Evolutionary conservation across 2,113 vertebrate species (phyloP).

Genomic region (Atherinomorus stipes): DNA sequence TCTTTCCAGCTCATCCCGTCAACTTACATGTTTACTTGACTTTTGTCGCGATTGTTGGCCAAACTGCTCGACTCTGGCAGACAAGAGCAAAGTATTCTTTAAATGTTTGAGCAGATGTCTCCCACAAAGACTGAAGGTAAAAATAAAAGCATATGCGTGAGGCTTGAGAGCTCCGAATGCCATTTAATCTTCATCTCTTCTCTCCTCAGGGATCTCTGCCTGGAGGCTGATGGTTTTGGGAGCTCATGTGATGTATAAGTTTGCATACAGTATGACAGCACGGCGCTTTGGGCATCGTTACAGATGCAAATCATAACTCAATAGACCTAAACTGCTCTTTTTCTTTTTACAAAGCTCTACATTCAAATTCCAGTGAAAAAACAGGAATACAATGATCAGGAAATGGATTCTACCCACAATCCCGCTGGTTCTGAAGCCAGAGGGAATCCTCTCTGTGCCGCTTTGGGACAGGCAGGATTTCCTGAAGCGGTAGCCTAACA

Average conservation of each 20-base stretch:
- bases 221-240: slow-evolving; percentile 64
- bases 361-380: slow-evolving; percentile 6
- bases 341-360: not conserved
- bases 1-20: slow-evolving; percentile 22
- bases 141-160: slow-evolving; percentile 73
- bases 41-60: slow-evolving; percentile 56
- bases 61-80: slow-evolving; percentile 56
- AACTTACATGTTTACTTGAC: slow-evolving; percentile 62
- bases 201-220: slow-evolving; percentile 67
- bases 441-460: no score
- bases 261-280: slow-evolving; percentile 50
- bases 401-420: no score
- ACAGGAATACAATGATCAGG: no score
- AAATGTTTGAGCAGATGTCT: slow-evolving; percentile 79
- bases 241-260: slow-evolving; percentile 54
- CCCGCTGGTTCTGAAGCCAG: no score
- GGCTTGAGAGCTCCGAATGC: slow-evolving; percentile 60
- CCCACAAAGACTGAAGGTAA: slow-evolving; percentile 69
- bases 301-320: slow-evolving; percentile 43
- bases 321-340: slow-evolving; percentile 10
- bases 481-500: no score
- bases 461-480: no score
- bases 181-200: slow-evolving; percentile 73
- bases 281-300: slow-evolving; percentile 33
- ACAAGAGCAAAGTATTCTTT: slow-evolving; percentile 67